Percentiles rank a stretch among this genome's conserved stretches.
Evolutionary conservation across 1,140 invertebrate genomes (phyloP).

Genomic region (Cotesia typhae): DNA sequence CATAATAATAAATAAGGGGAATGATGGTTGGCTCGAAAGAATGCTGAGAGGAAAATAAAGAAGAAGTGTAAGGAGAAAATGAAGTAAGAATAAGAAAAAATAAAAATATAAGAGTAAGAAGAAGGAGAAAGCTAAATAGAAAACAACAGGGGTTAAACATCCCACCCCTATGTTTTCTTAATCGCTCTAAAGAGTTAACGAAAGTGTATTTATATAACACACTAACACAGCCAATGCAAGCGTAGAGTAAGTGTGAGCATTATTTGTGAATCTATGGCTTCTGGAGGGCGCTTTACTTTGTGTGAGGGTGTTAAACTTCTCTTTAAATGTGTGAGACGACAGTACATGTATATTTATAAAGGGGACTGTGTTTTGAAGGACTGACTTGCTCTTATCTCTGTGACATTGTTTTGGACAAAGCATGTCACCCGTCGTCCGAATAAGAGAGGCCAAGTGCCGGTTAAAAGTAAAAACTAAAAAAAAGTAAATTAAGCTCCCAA

Average conservation of each 20-base stretch:
- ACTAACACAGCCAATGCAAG: too few species aligned
- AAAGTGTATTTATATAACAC: neutral
- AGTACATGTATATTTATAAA: neutral
- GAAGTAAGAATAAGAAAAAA: conserved; percentile 54
- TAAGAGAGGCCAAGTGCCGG: conserved; percentile 36
- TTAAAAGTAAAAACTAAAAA: neutral
- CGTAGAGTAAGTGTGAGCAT: neutral
- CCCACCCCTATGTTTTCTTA: conserved; percentile 8
- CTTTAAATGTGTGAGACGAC: neutral
- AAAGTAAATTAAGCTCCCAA: neutral
- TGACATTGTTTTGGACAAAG: conserved; percentile 47
- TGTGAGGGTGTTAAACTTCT: neutral
- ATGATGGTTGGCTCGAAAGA: conserved; percentile 1
- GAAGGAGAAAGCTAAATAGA: neutral
- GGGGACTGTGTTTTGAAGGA: neutral
- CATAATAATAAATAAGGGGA: conserved; percentile 58
- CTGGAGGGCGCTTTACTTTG: neutral
- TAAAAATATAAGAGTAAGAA: neutral
- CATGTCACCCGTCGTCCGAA: conserved; percentile 42
- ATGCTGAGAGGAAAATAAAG: neutral
- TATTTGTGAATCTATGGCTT: too few species aligned
- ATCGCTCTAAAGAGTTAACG: conserved; percentile 4
- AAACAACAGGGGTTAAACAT: conserved; percentile 8
- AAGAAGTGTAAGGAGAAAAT: neutral
- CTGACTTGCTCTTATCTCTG: conserved; percentile 33